A percentile compares a stretch with the other conserved stretches of the same genome.
Evolutionary conservation across 2,797 vertebrate genomes (phyloP).

Genomic region (Delichon dasypus): DNA sequence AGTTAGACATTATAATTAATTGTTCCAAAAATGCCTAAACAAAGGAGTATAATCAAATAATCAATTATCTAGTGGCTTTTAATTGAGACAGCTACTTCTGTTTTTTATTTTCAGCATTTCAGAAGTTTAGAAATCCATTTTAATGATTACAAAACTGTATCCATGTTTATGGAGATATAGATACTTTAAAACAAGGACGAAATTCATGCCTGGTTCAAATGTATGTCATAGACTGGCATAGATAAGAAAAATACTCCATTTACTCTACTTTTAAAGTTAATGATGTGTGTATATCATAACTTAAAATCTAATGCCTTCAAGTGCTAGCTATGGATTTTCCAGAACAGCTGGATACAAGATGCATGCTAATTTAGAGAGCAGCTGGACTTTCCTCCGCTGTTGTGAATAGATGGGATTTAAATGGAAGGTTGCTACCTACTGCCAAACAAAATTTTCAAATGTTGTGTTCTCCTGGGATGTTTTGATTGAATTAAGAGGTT

Average conservation of each 20-base stretch:
- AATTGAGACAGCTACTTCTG: slow-evolving; percentile 11
- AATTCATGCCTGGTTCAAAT: slow-evolving; percentile 3
- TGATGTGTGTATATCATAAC: slow-evolving; percentile 10
- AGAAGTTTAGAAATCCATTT: slow-evolving; percentile 4
- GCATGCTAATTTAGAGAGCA: background rate
- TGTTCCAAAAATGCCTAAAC: slow-evolving; percentile 28
- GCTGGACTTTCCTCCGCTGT: background rate
- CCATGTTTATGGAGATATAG: background rate
- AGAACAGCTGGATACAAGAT: slow-evolving; percentile 18
- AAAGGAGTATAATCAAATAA: slow-evolving; percentile 46
- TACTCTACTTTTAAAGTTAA: slow-evolving; percentile 28
- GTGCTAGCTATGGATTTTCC: slow-evolving; percentile 21
- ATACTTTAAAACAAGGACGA: background rate
- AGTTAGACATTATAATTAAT: slow-evolving; percentile 55
- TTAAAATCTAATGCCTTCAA: slow-evolving; percentile 35
- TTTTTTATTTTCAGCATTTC: slow-evolving; percentile 18
- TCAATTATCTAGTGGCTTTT: slow-evolving; percentile 39
- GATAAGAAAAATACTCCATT: background rate
- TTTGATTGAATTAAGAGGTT: slow-evolving; percentile 9
- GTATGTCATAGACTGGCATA: background rate
- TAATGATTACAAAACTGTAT: slow-evolving; percentile 26
- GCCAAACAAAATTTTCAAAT: background rate
- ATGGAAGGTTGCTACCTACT: background rate
- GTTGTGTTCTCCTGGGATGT: background rate
- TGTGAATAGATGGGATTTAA: background rate